Percentiles rank a stretch among this genome's conserved stretches.
phyloP scores from a whole-genome alignment of 2,113 vertebrate genomes.

The Tenrec ecaudatus region DNA sequence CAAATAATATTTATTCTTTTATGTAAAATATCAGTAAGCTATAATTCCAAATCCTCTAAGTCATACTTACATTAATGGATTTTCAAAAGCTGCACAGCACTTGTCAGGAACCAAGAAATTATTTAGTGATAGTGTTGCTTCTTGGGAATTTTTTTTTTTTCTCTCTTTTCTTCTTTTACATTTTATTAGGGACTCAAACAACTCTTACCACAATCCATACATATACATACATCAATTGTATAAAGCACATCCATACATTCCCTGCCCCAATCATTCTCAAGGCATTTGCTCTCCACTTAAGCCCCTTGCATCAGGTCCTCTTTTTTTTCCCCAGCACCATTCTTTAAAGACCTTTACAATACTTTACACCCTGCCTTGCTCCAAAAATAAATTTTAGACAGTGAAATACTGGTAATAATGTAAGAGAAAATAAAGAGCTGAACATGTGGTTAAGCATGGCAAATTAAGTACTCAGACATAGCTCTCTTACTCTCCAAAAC shows the following conservation, averaged over 20 bases:
- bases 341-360: background rate
- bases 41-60: background rate
- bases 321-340: too few species aligned
- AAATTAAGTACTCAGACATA: background rate
- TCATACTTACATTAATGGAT: background rate
- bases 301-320: too few species aligned
- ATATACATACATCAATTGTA: too few species aligned
- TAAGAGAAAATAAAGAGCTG: slow-evolving; percentile 47
- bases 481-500: slow-evolving; percentile 17
- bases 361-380: background rate
- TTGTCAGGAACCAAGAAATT: background rate
- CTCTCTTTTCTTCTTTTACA: too few species aligned
- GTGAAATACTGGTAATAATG: background rate
- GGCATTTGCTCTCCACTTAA: too few species aligned
- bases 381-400: slow-evolving; percentile 19
- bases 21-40: background rate
- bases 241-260: too few species aligned
- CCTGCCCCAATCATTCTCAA: too few species aligned
- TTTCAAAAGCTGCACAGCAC: background rate
- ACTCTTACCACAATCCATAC: too few species aligned
- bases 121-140: background rate
- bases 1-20: background rate
- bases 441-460: background rate
- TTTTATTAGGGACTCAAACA: too few species aligned
- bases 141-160: too few species aligned